Evolutionary conservation across 2,797 vertebrate genomes (phyloP), one percentile per base, ranked within the genome.

Genomic region (Notamacropus eugenii): DNA sequence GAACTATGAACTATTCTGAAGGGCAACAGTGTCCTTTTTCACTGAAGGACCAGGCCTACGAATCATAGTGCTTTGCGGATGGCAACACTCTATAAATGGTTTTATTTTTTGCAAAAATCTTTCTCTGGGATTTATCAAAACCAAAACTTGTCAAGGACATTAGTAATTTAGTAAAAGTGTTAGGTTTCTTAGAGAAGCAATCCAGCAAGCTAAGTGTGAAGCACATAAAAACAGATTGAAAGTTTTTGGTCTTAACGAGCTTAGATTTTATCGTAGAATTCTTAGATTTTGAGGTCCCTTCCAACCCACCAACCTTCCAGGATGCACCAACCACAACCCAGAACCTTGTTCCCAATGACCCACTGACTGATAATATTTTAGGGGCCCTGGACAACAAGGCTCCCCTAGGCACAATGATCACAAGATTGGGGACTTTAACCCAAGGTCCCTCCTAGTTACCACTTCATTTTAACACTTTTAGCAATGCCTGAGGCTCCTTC

Each of bases 101-200:
- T 96, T 93, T 94, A 95, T 96, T 98, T 97, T 95, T 93, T 95
- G 94, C 94, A 96, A 93, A 98, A 97, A 93, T 24, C 67, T 96
- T 82, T 96, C 95, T 97, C 96, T 67, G 93, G 92, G 55, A 94
- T 93, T 93, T 97, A 97, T 95, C 94, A 92, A 96, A 97, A 96
- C 67, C 54, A 40, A 95, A 67, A 94, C 93, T 94, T 96, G 95
- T 96, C 96, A 98, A 95, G 92, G 96, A 95, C 82, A 97, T 91
- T 96, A 96, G 54, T 52, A 97, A 97, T 97, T 95, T 97, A 96
- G 97, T 95, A 91, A 96, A 95, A 97, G 94, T 91, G 55, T 94
- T 97, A 46, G 74, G 8, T 97, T 96, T 97, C 97, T 95, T 91
- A 90, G 87, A 95, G 19, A 82, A 46, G 74, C 22, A 24, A 82